Evolutionary conservation across 2,888 invertebrate genomes (phyloP).

Genomic region (Drosophila flavopinicola): DNA sequence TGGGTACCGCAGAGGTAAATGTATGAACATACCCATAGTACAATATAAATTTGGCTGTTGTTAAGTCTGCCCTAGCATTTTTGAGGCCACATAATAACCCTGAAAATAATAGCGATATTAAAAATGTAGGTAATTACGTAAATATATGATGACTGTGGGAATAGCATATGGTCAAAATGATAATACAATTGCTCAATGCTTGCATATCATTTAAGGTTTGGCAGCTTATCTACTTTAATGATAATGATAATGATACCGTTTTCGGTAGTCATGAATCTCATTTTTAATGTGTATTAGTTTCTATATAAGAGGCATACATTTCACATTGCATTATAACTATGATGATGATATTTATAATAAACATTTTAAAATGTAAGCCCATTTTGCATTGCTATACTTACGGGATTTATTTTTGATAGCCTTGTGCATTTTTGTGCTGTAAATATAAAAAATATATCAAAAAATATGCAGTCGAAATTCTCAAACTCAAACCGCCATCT

Average conservation of each 20-base stretch:
- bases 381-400: conserved; percentile 49
- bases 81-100: conserved; percentile 85
- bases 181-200: conserved; percentile 22
- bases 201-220: conserved; percentile 20
- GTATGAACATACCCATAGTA: conserved; percentile 77
- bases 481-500: too few species aligned
- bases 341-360: neutral
- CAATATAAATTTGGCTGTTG: conserved; percentile 83
- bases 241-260: neutral
- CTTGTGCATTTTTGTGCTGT: conserved; percentile 66
- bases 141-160: conserved; percentile 19
- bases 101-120: conserved; percentile 38
- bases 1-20: neutral
- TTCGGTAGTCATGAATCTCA: neutral
- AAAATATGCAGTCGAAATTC: too few species aligned
- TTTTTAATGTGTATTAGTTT: neutral
- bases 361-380: too few species aligned
- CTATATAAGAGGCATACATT: neutral
- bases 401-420: conserved; percentile 77
- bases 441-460: too few species aligned
- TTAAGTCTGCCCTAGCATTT: conserved; percentile 85
- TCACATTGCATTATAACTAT: too few species aligned
- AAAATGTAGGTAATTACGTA: conserved; percentile 12
- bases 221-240: conserved; percentile 24
- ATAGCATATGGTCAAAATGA: conserved; percentile 8